phyloP scores from a whole-genome alignment of 2,113 vertebrate genomes.

The Pipa parva region DNA sequence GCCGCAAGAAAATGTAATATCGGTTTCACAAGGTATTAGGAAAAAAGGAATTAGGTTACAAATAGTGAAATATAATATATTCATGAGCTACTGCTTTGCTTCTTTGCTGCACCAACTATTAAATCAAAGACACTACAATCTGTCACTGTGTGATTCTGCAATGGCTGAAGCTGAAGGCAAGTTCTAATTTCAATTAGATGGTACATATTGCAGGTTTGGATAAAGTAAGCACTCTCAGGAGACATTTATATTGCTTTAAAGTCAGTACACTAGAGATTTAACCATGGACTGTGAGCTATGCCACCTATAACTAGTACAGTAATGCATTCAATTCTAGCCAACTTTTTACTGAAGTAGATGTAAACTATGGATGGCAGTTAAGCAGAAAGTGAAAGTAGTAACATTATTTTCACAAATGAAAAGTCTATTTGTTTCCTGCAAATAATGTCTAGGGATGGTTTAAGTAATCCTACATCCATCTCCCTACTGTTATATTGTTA shows the following conservation, averaged over 20 bases:
- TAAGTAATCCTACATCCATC: too few species aligned
- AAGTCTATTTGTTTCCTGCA: too few species aligned
- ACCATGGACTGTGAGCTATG: not conserved
- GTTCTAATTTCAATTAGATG: constrained; percentile 35
- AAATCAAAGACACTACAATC: constrained; percentile 31
- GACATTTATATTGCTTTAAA: constrained; percentile 7
- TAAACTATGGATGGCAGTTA: too few species aligned
- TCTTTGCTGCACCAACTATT: constrained; percentile 34
- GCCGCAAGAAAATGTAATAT: constrained; percentile 20
- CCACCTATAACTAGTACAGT: not conserved
- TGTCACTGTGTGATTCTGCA: constrained; percentile 29
- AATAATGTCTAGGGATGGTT: too few species aligned
- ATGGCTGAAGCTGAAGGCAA: constrained; percentile 7
- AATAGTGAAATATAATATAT: constrained; percentile 17
- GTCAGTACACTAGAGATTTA: not conserved
- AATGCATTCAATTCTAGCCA: not conserved
- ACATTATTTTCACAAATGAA: too few species aligned
- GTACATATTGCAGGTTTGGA: constrained; percentile 20
- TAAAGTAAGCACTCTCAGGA: constrained; percentile 3
- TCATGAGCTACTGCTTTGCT: constrained; percentile 12
- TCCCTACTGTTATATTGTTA: too few species aligned
- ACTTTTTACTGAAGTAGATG: not conserved
- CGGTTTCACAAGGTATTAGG: constrained; percentile 11
- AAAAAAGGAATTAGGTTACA: constrained; percentile 30
- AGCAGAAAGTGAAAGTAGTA: too few species aligned